Evolutionary conservation across 2,888 invertebrate genomes (phyloP).

Genomic region (Melanotus villosus): DNA sequence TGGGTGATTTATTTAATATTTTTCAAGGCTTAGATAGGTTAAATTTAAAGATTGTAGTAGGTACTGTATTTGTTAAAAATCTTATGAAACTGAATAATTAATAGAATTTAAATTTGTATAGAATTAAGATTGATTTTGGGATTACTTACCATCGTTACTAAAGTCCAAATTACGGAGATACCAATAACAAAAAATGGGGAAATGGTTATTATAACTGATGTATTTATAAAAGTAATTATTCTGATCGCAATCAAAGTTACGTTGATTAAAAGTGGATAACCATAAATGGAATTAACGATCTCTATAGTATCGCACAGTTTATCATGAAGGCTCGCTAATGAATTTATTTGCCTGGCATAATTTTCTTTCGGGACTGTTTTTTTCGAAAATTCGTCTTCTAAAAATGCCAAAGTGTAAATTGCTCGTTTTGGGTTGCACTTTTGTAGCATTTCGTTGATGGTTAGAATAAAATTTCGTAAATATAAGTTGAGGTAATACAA

Average conservation of each 20-base stretch:
- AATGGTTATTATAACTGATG: not conserved
- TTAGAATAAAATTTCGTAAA: not conserved
- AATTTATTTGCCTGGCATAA: not conserved
- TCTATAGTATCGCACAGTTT: conserved; percentile 8
- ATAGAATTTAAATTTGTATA: no score
- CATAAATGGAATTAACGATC: conserved; percentile 2
- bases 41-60: no score
- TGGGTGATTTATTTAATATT: no score
- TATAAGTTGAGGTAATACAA: conserved; percentile 17
- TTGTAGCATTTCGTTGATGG: not conserved
- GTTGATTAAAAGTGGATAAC: conserved; percentile 6
- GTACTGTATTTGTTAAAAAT: no score
- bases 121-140: no score
- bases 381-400: no score
- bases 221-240: not conserved
- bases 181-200: not conserved
- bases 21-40: no score
- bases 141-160: conserved; percentile 9
- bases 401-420: no score
- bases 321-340: not conserved
- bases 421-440: not conserved
- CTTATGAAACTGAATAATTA: no score
- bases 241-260: conserved; percentile 8
- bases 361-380: no score
- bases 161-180: not conserved